Base-by-base conservation (phyloP, 1,140 invertebrate genomes). In the Calliphora vicina region DNA sequence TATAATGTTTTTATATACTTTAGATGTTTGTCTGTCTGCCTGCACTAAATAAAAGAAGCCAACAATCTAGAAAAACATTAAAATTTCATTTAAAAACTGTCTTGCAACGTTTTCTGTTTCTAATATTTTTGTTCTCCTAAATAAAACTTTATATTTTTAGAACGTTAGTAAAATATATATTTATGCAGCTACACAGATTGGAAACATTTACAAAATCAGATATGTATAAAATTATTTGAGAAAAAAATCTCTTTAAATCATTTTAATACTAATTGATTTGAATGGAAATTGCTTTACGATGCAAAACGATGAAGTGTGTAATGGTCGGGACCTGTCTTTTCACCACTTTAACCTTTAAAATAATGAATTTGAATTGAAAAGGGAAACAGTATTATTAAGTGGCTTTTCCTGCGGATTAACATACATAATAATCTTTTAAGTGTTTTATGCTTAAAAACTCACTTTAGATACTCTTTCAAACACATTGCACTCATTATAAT, bases 261-360 rank as follows among this genome's bases (percentile, higher is more conserved):
- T 67, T 67, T 67, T 67, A 67, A 67, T 67, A 23, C 9, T 67
- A 67, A 67, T 67, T 67, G 61, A 67, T 67, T 67, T 67, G n/a
- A 67, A 67, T 23, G 9, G 1, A 17, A 23, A 67, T 61, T 67
- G 8, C 13, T 2, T 50, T 3, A 50, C 4, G 4, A 8, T 17
- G 1, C 2, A 3, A 8, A 50, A 50, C 45, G 12, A 6, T 35
- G 29, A 35, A 35, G 29, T 35, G 29, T 35, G 2, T 35, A 35
- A 50, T 50, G 10, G 1, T 13, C 12, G 1, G 12, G 45, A 50
- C 45, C 45, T 50, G 45, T 50, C 45, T 50, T 50, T 50, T 50
- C 45, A 50, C 4, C 45, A 50, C 45, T 50, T 50, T 50, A 50
- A 50, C 45, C 45, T 50, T 50, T 50, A 4, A 13, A 50, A 50